Evolutionary conservation across 1,140 invertebrate species (phyloP), one percentile per base, ranked within the genome.

Genomic region (Ceratoteleas bidentatus): DNA sequence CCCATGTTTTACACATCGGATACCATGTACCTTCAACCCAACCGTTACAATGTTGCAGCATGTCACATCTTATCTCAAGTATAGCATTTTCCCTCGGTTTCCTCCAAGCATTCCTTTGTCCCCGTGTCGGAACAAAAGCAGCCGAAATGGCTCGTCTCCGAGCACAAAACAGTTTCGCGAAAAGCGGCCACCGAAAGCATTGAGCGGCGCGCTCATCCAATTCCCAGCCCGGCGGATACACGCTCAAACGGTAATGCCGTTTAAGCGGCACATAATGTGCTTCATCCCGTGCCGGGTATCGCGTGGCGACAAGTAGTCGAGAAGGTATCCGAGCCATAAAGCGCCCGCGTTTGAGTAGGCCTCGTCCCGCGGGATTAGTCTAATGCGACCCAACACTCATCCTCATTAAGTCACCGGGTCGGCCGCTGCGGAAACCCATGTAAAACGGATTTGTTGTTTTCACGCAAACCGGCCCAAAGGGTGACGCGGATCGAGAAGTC

Each of bases 361-460:
- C 33, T 50, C 66, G 53, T 70, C 64, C 32, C 36, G 34, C 4
- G 16, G 84, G 85, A 87, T 88, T 80, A 87, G 76, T 60, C 70
- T 86, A 88, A 86, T 86, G 54, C 86, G 82, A 80, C 76, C 69
- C 86, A 86, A 87, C 86, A 85, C 82, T 88, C 61, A 88, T 88
- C 86, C 86, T 87, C 85, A 83, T 88, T 88, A 89, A 83, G 83
- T 88, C 85, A 85, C 36, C 62, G 85, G 77, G 65, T 78, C 69
- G 81, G 75, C 56, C 58, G 50, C 60, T 61, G 84, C 74, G 84
- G 84, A 84, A 81, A 83, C 38, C 65, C 57, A 50, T 70, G 15
- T 62, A 60, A 60, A 49, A 58, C 61, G 68, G 65, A 74, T 78
- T 85, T 80, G 78, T 86, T 87, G 81, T 73, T 85, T 80, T 85